Base-by-base conservation (phyloP, 2,888 invertebrate species). In the Drosophila barbarae region DNA sequence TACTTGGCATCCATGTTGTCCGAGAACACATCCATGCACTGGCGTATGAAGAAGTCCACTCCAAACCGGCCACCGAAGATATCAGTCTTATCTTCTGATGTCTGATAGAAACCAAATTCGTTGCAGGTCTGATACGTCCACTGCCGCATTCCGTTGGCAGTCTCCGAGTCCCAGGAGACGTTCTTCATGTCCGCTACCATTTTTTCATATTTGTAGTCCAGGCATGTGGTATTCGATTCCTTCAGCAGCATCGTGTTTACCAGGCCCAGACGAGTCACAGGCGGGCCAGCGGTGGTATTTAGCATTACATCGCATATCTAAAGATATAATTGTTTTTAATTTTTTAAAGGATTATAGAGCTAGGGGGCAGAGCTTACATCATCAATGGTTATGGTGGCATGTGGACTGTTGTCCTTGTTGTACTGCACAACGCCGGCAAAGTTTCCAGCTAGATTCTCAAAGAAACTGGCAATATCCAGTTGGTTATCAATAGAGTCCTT, bases 41-140 rank as follows among this genome's bases (percentile, higher is more conserved):
- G 95, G 69, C 94, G 91, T 28, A 94, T 90, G 82, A 94, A 97
- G 88, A 95, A 97, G 60, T 94, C 92, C 0, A 94, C 88, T 0
- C 94, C 92, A 74, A 97, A 96, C 32, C 91, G 90, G 82, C 94
- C 91, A 0, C 96, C 95, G 87, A 98, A 98, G 88, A 93, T 88
- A 23, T 78, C 81, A 0, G 71, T 72, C n/a, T 79, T 78, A n/a
- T 88, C 85, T 15, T 86, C 86, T 0, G 97, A 96, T 0, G 96
- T 95, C 90, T 98, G 98, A 89, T 94, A 98, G 89, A 95, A 98
- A 28, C 98, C 98, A 87, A 98, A 98, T 88, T 98, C 98, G 1
- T 95, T 96, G 87, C 98, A 98, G 0, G 98, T 98, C 90, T 98
- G 98, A 88, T 97, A 98, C 64, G 92, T 94, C 98, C 98, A 98